Evolutionary conservation across 2,113 vertebrate genomes (phyloP), one percentile per base, ranked within the genome.

Genomic region (Bungarus multicinctus): DNA sequence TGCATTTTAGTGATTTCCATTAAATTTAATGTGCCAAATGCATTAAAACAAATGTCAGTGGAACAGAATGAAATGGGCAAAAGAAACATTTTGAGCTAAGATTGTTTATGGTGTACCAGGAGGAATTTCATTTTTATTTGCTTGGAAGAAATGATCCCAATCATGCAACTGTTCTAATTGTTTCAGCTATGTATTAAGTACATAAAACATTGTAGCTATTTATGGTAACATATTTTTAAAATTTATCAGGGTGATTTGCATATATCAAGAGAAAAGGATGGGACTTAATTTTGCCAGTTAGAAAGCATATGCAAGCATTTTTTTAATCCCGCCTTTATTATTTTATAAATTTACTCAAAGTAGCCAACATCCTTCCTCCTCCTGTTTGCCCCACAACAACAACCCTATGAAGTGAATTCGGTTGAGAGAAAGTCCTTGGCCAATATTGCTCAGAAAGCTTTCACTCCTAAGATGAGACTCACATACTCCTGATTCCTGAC

Each of bases 1-100:
- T 85, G 89, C 91, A 94, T 89, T 50, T 39, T 87, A 92, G 90
- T 93, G 93, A 34, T 87, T 88, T 94, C 90, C 94, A 94, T 95
- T 94, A 89, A 81, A 34, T 91, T 91, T 91, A 96, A 95, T 85
- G 95, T 39, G 89, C 90, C 88, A 90, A 93, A 88, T 90, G 43
- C 95, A 93, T 45, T 89, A 89, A 94, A 57, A n/a, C 54, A 43
- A 93, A 93, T 3, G 11, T 93, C 94, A 92, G 1, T 89, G 60
- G 54, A 93, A 89, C 87, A 39, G 43, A 86, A 34, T 39, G 18
- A n/a, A 74, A 91, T 90, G 0, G 1, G 9, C 23, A 86, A 50
- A 57, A 20, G 43, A 53, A n/a, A 87, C 0, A 30, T 52, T 0
- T 93, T 87, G 45, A 96, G 90, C 87, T 86, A 94, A 69, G 58